phyloP scores from a whole-genome alignment of 1,140 invertebrate species.

The Odontomachus brunneus region DNA sequence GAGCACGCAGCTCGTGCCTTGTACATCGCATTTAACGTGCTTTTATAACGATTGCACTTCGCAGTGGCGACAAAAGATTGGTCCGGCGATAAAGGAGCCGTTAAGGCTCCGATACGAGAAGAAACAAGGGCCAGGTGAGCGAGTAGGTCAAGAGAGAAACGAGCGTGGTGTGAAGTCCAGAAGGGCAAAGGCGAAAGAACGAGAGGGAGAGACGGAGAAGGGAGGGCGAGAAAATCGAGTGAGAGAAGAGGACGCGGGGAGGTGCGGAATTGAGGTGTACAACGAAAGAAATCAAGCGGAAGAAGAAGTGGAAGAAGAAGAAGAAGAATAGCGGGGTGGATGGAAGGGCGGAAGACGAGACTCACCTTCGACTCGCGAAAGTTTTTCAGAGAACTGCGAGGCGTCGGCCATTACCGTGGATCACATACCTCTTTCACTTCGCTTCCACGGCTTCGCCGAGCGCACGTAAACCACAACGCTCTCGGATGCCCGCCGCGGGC shows the following conservation, averaged over 20 bases:
- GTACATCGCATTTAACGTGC: constrained; percentile 56
- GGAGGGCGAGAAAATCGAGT: constrained; percentile 12
- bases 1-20: constrained; percentile 43
- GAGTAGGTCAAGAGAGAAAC: constrained; percentile 42
- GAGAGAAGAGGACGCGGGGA: not conserved
- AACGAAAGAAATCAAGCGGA: constrained; percentile 49
- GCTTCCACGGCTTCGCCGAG: constrained; percentile 47
- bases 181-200: not conserved
- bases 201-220: not conserved
- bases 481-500: constrained; percentile 13
- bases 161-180: not conserved
- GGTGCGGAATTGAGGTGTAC: constrained; percentile 30
- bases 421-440: constrained; percentile 65
- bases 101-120: constrained; percentile 61
- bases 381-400: constrained; percentile 60
- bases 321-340: not conserved
- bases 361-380: constrained; percentile 63
- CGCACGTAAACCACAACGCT: constrained; percentile 29
- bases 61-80: constrained; percentile 55
- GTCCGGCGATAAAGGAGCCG: constrained; percentile 66
- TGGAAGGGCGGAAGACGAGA: constrained; percentile 4
- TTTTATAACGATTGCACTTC: constrained; percentile 62
- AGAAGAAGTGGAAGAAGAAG: not conserved
- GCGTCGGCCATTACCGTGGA: constrained; percentile 70
- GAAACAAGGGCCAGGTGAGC: constrained; percentile 45